These are phyloP conservation scores for Arrhamphus sclerolepis DNA, from an alignment of 2,797 vertebrate species.

Conservation along the genomic window DNA sequence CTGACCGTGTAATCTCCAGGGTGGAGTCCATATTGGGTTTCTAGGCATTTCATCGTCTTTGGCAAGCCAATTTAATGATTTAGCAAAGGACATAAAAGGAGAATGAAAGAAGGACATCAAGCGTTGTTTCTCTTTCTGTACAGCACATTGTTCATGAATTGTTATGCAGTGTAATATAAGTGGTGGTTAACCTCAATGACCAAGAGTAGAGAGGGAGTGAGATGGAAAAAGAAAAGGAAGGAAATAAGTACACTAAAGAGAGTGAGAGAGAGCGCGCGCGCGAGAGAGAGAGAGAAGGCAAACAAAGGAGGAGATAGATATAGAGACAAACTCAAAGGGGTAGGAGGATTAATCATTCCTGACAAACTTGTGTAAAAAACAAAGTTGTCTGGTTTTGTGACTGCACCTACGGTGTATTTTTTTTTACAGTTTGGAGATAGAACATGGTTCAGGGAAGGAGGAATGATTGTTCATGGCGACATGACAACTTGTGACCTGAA, in stretches of 20 bases:
- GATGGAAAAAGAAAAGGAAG: slow-evolving; percentile 12
- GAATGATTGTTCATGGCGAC: slow-evolving; percentile 21
- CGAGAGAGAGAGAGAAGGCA: slow-evolving; percentile 6
- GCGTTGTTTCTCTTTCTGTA: slow-evolving; percentile 60
- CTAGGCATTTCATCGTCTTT: slow-evolving; percentile 73
- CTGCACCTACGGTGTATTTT: slow-evolving; percentile 22
- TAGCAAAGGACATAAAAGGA: slow-evolving; percentile 57
- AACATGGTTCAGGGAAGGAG: slow-evolving; percentile 14
- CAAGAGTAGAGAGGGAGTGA: slow-evolving; percentile 36
- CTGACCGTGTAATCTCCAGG: slow-evolving; percentile 81
- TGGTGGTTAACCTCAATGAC: slow-evolving; percentile 76
- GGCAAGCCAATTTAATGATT: slow-evolving; percentile 71
- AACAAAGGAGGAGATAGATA: slow-evolving; percentile 19
- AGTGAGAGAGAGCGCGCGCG: neutral
- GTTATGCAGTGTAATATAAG: slow-evolving; percentile 73
- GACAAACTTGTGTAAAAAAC: slow-evolving; percentile 24
- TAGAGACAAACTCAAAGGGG: slow-evolving; percentile 5
- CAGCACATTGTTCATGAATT: slow-evolving; percentile 71
- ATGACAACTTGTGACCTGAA: slow-evolving; percentile 34
- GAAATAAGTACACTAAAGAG: slow-evolving; percentile 1
- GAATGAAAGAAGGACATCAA: slow-evolving; percentile 54
- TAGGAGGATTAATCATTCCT: slow-evolving; percentile 10
- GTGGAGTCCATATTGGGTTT: slow-evolving; percentile 83
- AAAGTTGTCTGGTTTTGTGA: slow-evolving; percentile 20
- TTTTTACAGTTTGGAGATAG: slow-evolving; percentile 37